These are phyloP conservation scores for Crossaster papposus DNA, from an alignment of 53 echinoderm and acorn worm genomes.

Conservation along the genomic window DNA sequence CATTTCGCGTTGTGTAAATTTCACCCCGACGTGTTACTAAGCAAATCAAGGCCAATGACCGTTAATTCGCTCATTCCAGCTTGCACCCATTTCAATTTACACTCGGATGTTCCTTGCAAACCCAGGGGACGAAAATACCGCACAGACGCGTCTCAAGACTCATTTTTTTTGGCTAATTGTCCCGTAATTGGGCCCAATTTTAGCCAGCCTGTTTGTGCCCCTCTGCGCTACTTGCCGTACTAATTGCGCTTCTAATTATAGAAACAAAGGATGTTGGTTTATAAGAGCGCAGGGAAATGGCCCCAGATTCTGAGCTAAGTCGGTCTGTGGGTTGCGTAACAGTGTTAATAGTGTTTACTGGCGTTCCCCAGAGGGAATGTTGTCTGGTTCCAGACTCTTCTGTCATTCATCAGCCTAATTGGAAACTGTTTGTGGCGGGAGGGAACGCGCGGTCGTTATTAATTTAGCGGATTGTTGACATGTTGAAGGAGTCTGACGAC, in stretches of 20 bases:
- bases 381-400: background rate
- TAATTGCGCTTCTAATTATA: constrained; percentile 19
- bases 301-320: background rate
- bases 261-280: constrained; percentile 45
- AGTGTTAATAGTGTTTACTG: background rate
- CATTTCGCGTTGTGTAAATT: no score
- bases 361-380: background rate
- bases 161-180: no score
- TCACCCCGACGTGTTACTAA: no score
- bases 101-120: constrained; percentile 13
- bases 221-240: background rate
- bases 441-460: constrained; percentile 18
- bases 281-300: background rate
- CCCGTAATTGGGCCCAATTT: constrained; percentile 30
- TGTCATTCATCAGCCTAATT: constrained; percentile 29
- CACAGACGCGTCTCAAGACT: constrained; percentile 5
- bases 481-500: background rate
- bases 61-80: background rate
- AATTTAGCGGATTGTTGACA: background rate
- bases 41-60: background rate
- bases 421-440: constrained; percentile 16
- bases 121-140: constrained; percentile 18
- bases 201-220: background rate
- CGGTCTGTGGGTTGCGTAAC: background rate
- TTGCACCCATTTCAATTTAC: background rate